Conservation (phyloP, 2,888 invertebrate species). For the Metopia argyrocephala region DNA sequence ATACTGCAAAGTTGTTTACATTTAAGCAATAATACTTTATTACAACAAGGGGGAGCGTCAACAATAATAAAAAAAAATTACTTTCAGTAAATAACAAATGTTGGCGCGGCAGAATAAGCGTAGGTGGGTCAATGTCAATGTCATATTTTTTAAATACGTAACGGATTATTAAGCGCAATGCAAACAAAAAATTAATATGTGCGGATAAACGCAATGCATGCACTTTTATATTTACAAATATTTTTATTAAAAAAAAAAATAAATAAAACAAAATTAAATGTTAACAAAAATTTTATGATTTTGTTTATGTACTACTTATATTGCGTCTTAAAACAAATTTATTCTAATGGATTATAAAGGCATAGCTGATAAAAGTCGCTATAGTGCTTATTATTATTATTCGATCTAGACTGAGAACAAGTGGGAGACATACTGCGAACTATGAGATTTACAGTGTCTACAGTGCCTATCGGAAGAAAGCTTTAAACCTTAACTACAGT, state of each 20-base stretch:
- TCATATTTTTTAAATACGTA: slow-evolving; percentile 54
- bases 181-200: slow-evolving; percentile 8
- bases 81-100: slow-evolving; percentile 37
- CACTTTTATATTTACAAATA: background rate
- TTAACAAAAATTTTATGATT: background rate
- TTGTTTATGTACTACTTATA: too few relatives aligned
- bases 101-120: slow-evolving; percentile 32
- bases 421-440: too few relatives aligned
- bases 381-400: too few relatives aligned
- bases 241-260: background rate
- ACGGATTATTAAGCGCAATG: slow-evolving; percentile 7
- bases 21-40: slow-evolving; percentile 16
- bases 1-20: slow-evolving; percentile 31
- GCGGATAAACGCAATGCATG: background rate
- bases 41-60: slow-evolving; percentile 12
- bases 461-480: too few relatives aligned
- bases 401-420: too few relatives aligned
- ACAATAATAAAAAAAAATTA: slow-evolving; percentile 12
- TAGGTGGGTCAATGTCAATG: slow-evolving; percentile 69
- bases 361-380: too few relatives aligned
- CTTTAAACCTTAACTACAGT: too few relatives aligned
- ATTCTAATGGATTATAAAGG: too few relatives aligned
- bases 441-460: too few relatives aligned
- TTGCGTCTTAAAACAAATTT: too few relatives aligned
- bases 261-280: background rate